These are phyloP conservation scores for Polypterus senegalus DNA, from an alignment of 2,113 vertebrate species.

Conservation along the genomic window DNA sequence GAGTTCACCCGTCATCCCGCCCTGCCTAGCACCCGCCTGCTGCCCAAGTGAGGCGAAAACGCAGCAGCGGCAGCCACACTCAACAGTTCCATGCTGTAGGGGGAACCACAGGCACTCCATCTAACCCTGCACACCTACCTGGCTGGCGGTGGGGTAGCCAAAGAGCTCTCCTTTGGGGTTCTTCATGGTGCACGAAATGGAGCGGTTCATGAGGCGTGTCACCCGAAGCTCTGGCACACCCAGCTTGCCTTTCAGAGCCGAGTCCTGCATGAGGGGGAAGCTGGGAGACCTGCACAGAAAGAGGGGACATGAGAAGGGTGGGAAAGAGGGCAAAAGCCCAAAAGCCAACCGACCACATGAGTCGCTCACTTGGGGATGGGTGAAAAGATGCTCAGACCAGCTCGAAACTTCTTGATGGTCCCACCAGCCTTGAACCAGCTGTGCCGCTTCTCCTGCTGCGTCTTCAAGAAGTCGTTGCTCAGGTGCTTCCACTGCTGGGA, in stretches of 20 bases:
- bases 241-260: slow-evolving; percentile 84
- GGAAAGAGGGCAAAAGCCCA: neutral
- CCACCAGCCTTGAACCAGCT: slow-evolving; percentile 96
- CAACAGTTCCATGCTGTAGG: too few relatives aligned
- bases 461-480: slow-evolving; percentile 96
- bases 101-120: neutral
- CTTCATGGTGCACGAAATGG: slow-evolving; percentile 90
- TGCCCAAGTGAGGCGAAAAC: too few relatives aligned
- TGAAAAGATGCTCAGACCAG: slow-evolving; percentile 96
- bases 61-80: too few relatives aligned
- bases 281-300: slow-evolving; percentile 71
- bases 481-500: slow-evolving; percentile 98
- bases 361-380: slow-evolving; percentile 87
- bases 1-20: too few relatives aligned
- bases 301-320: slow-evolving; percentile 6
- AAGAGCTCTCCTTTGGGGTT: slow-evolving; percentile 93
- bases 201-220: slow-evolving; percentile 91
- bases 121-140: slow-evolving; percentile 44
- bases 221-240: slow-evolving; percentile 80
- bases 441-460: slow-evolving; percentile 94
- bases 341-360: neutral
- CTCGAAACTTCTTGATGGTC: slow-evolving; percentile 95
- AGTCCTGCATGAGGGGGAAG: slow-evolving; percentile 91
- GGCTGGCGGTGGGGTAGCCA: slow-evolving; percentile 79
- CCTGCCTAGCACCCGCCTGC: too few relatives aligned